phyloP scores from a whole-genome alignment of 1,140 invertebrate genomes.

The Parapsyche elsis region DNA sequence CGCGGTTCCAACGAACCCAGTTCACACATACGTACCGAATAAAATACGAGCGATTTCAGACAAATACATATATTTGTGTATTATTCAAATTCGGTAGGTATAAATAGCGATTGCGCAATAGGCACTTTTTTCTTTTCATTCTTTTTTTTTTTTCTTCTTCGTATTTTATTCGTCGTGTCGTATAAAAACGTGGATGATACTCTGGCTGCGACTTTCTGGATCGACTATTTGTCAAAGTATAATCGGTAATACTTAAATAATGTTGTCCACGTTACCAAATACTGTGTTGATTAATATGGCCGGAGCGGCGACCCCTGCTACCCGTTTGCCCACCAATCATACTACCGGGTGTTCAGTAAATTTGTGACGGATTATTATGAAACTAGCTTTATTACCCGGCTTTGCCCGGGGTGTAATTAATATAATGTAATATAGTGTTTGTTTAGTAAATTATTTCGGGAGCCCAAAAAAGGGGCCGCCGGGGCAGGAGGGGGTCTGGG shows the following conservation, averaged over 20 bases:
- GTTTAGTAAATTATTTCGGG: too few relatives aligned
- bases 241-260: conserved; percentile 45
- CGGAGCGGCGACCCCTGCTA: conserved; percentile 26
- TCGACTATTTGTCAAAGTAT: conserved; percentile 33
- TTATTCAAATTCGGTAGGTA: conserved; percentile 1
- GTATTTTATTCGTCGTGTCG: too few relatives aligned
- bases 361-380: background rate
- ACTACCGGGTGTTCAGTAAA: conserved; percentile 22
- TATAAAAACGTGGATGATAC: too few relatives aligned
- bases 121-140: too few relatives aligned
- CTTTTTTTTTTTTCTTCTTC: too few relatives aligned
- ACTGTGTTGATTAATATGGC: conserved; percentile 41
- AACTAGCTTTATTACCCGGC: too few relatives aligned
- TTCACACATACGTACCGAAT: background rate
- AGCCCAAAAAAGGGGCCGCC: too few relatives aligned
- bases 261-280: conserved; percentile 45
- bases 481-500: too few relatives aligned
- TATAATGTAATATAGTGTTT: too few relatives aligned
- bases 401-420: too few relatives aligned
- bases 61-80: conserved; percentile 9
- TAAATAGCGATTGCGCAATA: background rate
- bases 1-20: conserved; percentile 43
- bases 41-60: conserved; percentile 28
- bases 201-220: background rate
- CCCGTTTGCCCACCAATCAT: conserved; percentile 5